Percentiles rank a stretch among this genome's conserved stretches.
These are phyloP conservation scores for Mus pahari DNA, from an alignment of 2,113 vertebrate species.

Conservation along the genomic window DNA sequence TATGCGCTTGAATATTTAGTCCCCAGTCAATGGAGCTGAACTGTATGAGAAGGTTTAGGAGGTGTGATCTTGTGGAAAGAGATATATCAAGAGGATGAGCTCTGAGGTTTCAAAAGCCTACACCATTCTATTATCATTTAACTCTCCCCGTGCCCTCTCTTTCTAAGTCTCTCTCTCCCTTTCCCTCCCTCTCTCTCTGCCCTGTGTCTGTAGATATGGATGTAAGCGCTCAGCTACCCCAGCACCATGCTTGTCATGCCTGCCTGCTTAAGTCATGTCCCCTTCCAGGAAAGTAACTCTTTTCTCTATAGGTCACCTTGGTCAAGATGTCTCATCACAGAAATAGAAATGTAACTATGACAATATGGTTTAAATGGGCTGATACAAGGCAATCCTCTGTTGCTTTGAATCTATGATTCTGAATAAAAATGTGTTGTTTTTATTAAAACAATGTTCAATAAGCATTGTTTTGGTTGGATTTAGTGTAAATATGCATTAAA, in stretches of 20 bases:
- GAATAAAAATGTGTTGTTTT: background rate
- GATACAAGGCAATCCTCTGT: background rate
- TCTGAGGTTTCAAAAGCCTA: background rate
- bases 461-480: background rate
- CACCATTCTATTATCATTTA: background rate
- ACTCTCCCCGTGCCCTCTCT: background rate
- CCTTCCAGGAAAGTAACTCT: background rate
- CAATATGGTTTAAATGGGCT: background rate
- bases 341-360: background rate
- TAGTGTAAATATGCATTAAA: conserved; percentile 27
- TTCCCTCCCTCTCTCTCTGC: background rate
- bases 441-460: background rate
- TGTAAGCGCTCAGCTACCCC: background rate
- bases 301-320: background rate
- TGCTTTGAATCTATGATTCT: background rate
- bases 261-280: background rate
- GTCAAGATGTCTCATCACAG: background rate
- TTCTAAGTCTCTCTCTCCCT: background rate
- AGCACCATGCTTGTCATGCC: background rate
- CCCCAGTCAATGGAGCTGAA: background rate
- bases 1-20: background rate
- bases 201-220: background rate
- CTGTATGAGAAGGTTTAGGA: background rate
- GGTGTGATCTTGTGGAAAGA: background rate
- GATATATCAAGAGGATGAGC: background rate